Evolutionary conservation across 2,888 invertebrate species (phyloP).

Genomic region (Hydrotaea diabolus): DNA sequence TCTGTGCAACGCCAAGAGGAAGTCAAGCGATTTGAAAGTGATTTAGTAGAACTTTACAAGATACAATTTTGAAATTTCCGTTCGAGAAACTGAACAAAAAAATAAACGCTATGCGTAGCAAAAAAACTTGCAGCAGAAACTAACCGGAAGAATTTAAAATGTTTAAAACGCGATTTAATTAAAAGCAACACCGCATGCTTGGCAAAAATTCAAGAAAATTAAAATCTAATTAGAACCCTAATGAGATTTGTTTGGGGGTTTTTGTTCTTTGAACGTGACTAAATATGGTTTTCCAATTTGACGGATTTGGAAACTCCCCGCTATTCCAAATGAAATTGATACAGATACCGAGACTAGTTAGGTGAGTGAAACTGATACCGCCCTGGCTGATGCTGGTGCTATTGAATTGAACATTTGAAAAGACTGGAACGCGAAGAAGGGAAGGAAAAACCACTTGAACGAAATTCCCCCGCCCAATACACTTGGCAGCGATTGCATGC

Average conservation of each 20-base stretch:
- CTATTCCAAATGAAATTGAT: background rate
- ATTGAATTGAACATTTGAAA: background rate
- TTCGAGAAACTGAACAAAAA: constrained; percentile 83
- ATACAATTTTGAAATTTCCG: constrained; percentile 7
- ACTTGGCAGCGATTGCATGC: background rate
- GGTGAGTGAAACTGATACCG: no score
- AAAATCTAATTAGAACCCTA: constrained; percentile 28
- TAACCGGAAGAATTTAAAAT: constrained; percentile 16
- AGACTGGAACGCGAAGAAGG: background rate
- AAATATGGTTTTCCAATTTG: background rate
- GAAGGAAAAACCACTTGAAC: background rate
- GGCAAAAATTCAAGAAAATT: background rate
- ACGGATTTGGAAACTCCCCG: constrained; percentile 3
- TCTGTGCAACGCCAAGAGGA: no score
- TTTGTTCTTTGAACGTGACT: background rate
- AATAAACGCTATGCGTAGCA: background rate
- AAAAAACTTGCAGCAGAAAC: background rate
- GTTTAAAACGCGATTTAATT: background rate
- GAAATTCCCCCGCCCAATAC: constrained; percentile 7
- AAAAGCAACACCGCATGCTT: background rate
- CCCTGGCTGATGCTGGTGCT: no score
- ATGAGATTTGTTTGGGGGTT: background rate
- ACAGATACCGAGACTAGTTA: background rate
- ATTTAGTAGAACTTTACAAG: background rate
- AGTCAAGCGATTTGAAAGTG: no score